phyloP scores from a whole-genome alignment of 1,140 invertebrate species.

The Temnothorax longispinosus region DNA sequence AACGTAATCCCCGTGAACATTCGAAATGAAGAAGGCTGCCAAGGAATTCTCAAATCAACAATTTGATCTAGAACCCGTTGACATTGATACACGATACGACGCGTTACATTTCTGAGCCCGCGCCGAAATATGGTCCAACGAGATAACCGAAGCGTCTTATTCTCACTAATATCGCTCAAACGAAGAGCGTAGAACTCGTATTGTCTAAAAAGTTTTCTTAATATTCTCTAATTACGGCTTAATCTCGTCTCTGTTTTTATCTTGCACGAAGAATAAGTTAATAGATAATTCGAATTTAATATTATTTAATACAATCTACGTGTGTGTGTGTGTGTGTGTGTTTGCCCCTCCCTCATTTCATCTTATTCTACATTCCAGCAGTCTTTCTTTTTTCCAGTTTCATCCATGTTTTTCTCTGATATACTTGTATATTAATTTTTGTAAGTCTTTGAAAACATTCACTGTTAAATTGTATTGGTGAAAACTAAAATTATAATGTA shows the following conservation, averaged over 20 bases:
- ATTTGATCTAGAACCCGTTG: conserved; percentile 28
- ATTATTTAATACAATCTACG: neutral
- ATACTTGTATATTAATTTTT: neutral
- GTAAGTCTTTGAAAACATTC: neutral
- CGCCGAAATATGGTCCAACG: neutral
- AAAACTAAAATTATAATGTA: neutral
- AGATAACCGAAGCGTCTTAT: neutral
- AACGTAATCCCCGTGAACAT: conserved; percentile 44
- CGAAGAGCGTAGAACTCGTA: neutral
- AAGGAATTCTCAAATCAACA: conserved; percentile 51
- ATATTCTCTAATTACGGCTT: neutral
- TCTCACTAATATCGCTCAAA: neutral
- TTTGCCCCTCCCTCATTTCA: neutral
- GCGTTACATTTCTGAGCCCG: neutral
- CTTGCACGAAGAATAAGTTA: neutral
- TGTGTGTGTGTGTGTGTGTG: too few relatives aligned
- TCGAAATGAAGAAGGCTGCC: conserved; percentile 21
- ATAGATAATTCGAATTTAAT: neutral
- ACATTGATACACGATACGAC: conserved; percentile 47
- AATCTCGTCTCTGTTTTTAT: neutral
- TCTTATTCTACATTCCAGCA: neutral
- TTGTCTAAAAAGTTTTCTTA: neutral
- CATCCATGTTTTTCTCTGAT: neutral
- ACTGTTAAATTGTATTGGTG: neutral
- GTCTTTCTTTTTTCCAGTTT: neutral